These are phyloP conservation scores for Leguminivora glycinivorella DNA, from an alignment of 1,140 invertebrate species.

Conservation along the genomic window DNA sequence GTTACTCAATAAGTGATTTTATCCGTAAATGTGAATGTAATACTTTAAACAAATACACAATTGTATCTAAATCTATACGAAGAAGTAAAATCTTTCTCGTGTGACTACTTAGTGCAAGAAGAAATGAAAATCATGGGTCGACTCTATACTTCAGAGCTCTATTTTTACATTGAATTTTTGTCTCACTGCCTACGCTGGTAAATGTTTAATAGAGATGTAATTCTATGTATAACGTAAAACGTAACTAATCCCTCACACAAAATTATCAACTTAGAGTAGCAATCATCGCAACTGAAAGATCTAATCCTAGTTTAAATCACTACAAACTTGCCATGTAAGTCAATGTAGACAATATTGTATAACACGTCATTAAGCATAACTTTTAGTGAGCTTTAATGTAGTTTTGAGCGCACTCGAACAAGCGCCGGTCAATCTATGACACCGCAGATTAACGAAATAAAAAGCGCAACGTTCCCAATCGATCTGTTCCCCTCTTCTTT, in stretches of 20 bases:
- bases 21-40: not conserved
- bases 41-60: too few relatives aligned
- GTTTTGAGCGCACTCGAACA: conserved; percentile 30
- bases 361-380: not conserved
- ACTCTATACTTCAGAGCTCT: not conserved
- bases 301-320: not conserved
- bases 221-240: too few relatives aligned
- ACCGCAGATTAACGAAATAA: conserved; percentile 63
- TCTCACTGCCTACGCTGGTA: not conserved
- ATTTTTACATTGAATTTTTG: not conserved
- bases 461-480: conserved; percentile 74
- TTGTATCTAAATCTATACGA: not conserved
- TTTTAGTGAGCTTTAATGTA: not conserved
- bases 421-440: conserved; percentile 62
- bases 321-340: not conserved
- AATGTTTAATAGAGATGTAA: not conserved
- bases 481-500: conserved; percentile 77
- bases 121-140: not conserved
- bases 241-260: not conserved
- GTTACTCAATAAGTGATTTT: not conserved
- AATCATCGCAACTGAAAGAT: not conserved
- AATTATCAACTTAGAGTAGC: not conserved
- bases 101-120: not conserved
- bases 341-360: too few relatives aligned
- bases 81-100: not conserved